Evolutionary conservation across 2,797 vertebrate species (phyloP).

Genomic region (Artibeus lituratus): DNA sequence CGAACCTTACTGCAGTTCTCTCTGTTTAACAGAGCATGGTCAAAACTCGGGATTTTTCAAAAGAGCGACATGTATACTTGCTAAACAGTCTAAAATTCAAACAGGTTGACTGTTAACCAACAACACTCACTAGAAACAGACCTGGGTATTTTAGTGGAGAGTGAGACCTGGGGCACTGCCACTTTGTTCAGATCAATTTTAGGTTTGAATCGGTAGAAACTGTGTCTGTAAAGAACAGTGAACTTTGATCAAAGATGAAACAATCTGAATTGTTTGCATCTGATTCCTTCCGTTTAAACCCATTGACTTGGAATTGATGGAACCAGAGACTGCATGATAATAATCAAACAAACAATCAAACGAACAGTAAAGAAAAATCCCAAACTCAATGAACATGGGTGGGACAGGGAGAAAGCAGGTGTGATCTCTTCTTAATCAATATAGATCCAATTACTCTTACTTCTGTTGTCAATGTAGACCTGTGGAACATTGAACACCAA

Average conservation of each 20-base stretch:
- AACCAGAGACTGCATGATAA: constrained; percentile 6
- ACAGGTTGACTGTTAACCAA: neutral
- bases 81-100: neutral
- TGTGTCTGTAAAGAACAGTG: neutral
- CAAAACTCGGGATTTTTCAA: constrained; percentile 20
- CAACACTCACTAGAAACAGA: neutral
- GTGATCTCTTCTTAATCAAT: constrained; percentile 41
- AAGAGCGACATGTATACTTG: neutral
- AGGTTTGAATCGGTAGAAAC: neutral
- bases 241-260: neutral
- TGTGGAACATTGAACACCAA: neutral
- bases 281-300: constrained; percentile 11
- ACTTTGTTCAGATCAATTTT: neutral
- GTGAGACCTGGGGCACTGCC: neutral
- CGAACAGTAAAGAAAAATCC: neutral
- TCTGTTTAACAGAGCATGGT: neutral
- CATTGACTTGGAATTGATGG: neutral
- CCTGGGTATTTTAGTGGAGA: neutral
- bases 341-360: constrained; percentile 9
- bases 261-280: neutral
- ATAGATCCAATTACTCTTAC: constrained; percentile 38
- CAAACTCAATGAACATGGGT: neutral
- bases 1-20: neutral
- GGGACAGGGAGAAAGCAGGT: neutral
- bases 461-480: neutral